Conservation (phyloP, 2,888 invertebrate species). For the Chymomyza caudatula region DNA sequence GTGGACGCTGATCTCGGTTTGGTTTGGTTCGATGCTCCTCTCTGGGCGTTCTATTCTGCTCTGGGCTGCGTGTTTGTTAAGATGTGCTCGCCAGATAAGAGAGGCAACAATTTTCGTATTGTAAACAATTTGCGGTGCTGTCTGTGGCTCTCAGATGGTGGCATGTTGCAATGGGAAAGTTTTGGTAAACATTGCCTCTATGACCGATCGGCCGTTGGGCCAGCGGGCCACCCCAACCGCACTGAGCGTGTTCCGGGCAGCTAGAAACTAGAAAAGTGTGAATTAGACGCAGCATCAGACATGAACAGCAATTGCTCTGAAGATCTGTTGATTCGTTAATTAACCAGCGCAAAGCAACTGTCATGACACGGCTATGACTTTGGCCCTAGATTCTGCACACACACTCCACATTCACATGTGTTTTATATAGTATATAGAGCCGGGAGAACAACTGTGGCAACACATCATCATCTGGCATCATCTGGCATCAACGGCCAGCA, state of each 20-base stretch:
- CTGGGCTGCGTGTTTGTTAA: constrained; percentile 62
- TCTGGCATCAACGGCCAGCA: neutral
- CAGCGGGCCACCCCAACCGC: neutral
- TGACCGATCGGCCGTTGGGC: neutral
- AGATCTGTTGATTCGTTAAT: constrained; percentile 58
- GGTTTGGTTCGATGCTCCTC: neutral
- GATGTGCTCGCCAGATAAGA: constrained; percentile 55
- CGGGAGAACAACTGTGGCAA: neutral
- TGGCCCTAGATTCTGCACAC: neutral
- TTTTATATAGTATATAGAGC: neutral
- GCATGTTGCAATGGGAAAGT: constrained; percentile 39
- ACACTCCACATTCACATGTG: neutral
- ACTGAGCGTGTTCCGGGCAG: neutral
- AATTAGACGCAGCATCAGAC: constrained; percentile 36
- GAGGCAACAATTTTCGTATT: constrained; percentile 59
- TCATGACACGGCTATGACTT: constrained; percentile 17
- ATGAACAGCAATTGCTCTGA: constrained; percentile 27
- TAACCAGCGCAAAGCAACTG: constrained; percentile 39
- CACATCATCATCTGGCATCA: neutral
- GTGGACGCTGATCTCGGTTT: neutral
- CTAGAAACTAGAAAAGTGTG: constrained; percentile 19
- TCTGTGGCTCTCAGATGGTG: neutral
- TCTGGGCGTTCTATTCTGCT: constrained; percentile 3
- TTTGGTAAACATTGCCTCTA: constrained; percentile 3
- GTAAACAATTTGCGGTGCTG: constrained; percentile 58